phyloP scores from a whole-genome alignment of 2,888 invertebrate species.

The Lithophane semibrunnea region DNA sequence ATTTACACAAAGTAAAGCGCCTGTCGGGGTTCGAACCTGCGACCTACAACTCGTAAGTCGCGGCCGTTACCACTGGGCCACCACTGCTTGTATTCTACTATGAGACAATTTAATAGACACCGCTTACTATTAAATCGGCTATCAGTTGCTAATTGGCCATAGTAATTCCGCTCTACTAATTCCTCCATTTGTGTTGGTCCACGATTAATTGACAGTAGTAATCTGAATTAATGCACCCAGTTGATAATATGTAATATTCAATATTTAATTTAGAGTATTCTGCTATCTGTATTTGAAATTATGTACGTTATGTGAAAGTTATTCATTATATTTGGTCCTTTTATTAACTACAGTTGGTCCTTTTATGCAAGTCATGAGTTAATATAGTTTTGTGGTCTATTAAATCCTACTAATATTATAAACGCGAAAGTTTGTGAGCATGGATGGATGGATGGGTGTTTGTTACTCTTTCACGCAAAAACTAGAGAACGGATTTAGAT shows the following conservation, averaged over 20 bases:
- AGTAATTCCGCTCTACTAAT: slow-evolving; percentile 24
- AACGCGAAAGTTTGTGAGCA: too few relatives aligned
- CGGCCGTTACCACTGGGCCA: too few relatives aligned
- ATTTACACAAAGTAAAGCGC: too few relatives aligned
- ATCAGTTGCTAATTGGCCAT: slow-evolving; percentile 33
- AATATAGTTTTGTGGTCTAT: neutral
- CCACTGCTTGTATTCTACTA: too few relatives aligned
- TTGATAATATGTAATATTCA: slow-evolving; percentile 17
- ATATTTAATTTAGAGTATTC: neutral
- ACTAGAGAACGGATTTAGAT: too few relatives aligned
- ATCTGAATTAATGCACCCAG: slow-evolving; percentile 16
- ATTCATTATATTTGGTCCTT: neutral
- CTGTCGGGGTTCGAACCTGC: too few relatives aligned
- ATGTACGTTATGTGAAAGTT: neutral
- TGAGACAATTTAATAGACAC: slow-evolving; percentile 18
- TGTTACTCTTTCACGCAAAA: too few relatives aligned
- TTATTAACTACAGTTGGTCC: neutral
- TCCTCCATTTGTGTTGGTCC: slow-evolving; percentile 17
- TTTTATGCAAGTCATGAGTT: neutral
- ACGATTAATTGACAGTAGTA: slow-evolving; percentile 23
- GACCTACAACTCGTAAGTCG: too few relatives aligned
- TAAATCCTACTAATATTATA: neutral
- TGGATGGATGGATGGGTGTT: too few relatives aligned
- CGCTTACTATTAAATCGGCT: slow-evolving; percentile 13
- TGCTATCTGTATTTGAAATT: neutral